Evolutionary conservation across 2,797 vertebrate genomes (phyloP).

Genomic region (Zenarchopterus dispar): DNA sequence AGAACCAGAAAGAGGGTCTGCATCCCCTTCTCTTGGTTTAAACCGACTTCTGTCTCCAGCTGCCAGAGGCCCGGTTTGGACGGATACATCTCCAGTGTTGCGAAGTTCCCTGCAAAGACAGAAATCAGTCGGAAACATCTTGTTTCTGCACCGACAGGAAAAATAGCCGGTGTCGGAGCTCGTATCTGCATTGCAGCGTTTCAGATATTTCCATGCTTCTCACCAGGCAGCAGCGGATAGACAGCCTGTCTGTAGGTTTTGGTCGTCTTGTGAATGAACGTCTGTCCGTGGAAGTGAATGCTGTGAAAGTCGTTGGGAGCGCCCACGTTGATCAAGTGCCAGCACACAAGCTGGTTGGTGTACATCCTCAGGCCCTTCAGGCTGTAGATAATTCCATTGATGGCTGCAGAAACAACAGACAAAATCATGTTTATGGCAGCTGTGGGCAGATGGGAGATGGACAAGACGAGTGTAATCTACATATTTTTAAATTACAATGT

Average conservation of each 20-base stretch:
- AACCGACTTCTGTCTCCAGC: constrained; percentile 90
- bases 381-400: constrained; percentile 91
- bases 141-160: neutral
- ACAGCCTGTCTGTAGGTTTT: constrained; percentile 85
- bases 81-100: constrained; percentile 92
- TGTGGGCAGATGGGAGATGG: neutral
- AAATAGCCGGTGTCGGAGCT: no score
- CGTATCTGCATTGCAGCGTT: neutral
- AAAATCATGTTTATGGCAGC: neutral
- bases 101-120: constrained; percentile 86
- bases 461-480: neutral
- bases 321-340: constrained; percentile 95
- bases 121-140: neutral
- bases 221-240: constrained; percentile 87
- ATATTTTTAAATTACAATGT: neutral
- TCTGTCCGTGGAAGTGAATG: constrained; percentile 95
- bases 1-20: constrained; percentile 90
- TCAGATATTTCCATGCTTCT: constrained; percentile 3
- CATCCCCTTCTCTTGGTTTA: constrained; percentile 91
- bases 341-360: constrained; percentile 84
- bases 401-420: constrained; percentile 78
- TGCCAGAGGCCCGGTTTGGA: constrained; percentile 93
- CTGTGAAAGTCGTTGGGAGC: constrained; percentile 89
- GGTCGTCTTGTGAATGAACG: constrained; percentile 85
- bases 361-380: constrained; percentile 94